Base-by-base conservation (phyloP, 1,140 invertebrate species). In the Drosophila burlai region DNA sequence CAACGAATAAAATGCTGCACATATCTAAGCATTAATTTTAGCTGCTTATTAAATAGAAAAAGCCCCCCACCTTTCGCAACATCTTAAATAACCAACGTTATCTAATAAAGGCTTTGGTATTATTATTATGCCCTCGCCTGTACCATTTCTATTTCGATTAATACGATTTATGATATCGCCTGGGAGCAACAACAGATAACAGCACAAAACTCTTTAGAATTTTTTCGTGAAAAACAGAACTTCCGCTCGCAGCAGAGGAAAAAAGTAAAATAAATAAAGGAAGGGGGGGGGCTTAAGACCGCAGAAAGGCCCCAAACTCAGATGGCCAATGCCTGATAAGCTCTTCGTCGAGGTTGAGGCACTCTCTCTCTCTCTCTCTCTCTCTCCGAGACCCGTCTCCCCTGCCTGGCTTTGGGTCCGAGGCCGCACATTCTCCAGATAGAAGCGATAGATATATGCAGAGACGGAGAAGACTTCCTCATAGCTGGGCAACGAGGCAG, bases 381-480 rank as follows among this genome's bases (percentile, higher is more conserved):
- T 43, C 24, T 49, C 67, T 54, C 62, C 38, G 31, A 40, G 34
- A 29, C 15, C 29, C 46, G 13, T 26, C 47, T 36, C 21, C 49
- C 31, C 60, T 8, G 10, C 46, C 49, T 54, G 38, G 26, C 36
- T 59, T 58, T 13, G 16, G 21, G 67, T 46, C 49, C 34, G 13
- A 66, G 49, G 46, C 46, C 16, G 47, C 63, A 47, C 63, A 68
- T 71, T 71, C 65, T 47, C 49, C 31, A 64, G 78, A 81, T 81
- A 67, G 74, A 78, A 82, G 62, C 67, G 47, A 52, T 46, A 54
- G 80, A 82, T 82, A 83, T 47, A 74, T 60, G 47, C 66, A 64
- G 67, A 38, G 65, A 58, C 61, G 43, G 24, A 58, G 67, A 80
- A 66, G 63, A 80, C 76, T 83, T 80, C 75, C 80, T 79, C 80